Evolutionary conservation across 92 coral and sea anemone species (phyloP).

Genomic region (Zoanthus solanderi): DNA sequence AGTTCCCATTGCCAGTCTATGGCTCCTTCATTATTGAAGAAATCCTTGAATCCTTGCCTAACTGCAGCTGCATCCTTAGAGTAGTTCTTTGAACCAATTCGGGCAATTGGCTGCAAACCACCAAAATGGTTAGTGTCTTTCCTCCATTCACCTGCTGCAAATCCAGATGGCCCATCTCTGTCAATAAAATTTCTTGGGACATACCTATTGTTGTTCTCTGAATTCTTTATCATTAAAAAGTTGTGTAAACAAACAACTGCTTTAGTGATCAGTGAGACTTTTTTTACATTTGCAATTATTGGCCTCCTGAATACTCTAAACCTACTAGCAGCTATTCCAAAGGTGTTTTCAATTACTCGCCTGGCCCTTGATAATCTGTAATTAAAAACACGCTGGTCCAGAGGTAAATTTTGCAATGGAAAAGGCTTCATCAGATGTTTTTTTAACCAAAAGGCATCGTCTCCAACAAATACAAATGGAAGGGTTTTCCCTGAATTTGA

Average conservation of each 20-base stretch:
- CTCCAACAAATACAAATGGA: conserved; percentile 49
- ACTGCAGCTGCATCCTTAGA: conserved; percentile 56
- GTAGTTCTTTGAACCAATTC: conserved; percentile 47
- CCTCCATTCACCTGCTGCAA: conserved; percentile 53
- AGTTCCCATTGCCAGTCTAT: conserved; percentile 55
- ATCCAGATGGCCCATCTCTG: conserved; percentile 34
- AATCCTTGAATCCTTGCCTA: conserved; percentile 50
- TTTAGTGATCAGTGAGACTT: conserved; percentile 30
- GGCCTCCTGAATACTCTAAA: conserved; percentile 50
- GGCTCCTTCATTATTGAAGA: conserved; percentile 45
- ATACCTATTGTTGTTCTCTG: conserved; percentile 31
- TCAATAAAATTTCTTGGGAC: conserved; percentile 47
- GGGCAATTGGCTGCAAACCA: conserved; percentile 46
- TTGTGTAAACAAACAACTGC: conserved; percentile 55
- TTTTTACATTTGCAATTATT: conserved; percentile 47
- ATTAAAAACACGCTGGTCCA: conserved; percentile 48
- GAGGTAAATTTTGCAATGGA: conserved; percentile 41
- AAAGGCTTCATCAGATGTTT: conserved; percentile 37
- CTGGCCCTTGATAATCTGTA: conserved; percentile 42
- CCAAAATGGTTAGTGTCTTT: conserved; percentile 1
- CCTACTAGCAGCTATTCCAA: conserved; percentile 52
- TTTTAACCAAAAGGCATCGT: conserved; percentile 46
- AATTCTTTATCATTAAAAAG: conserved; percentile 44
- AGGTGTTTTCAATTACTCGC: conserved; percentile 56
- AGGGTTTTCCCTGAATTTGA: conserved; percentile 35